Percentiles rank a stretch among this genome's conserved stretches.
Evolutionary conservation across 2,113 vertebrate species (phyloP).

Genomic region (Calonectris borealis): DNA sequence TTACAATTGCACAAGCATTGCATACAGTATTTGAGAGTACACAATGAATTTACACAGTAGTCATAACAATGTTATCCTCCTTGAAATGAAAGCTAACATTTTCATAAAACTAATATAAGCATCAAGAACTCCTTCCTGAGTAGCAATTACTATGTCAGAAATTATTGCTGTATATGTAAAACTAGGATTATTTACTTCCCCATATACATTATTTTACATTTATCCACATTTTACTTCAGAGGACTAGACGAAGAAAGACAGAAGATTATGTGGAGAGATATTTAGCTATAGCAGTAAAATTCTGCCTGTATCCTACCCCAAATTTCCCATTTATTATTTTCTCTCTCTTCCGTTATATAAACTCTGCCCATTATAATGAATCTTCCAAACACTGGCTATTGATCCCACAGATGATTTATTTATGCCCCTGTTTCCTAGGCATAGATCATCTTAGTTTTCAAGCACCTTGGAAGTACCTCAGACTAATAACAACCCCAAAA

Average conservation of each 20-base stretch:
- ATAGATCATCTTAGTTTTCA: not conserved
- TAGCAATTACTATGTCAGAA: constrained; percentile 32
- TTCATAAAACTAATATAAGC: constrained; percentile 21
- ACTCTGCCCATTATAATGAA: not conserved
- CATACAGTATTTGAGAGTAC: not conserved
- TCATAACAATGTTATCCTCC: not conserved
- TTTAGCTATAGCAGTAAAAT: not conserved
- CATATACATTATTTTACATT: not conserved
- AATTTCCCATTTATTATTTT: not conserved
- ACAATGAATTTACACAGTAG: not conserved
- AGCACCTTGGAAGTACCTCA: not conserved
- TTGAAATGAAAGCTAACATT: constrained; percentile 21
- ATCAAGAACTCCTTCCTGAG: constrained; percentile 12
- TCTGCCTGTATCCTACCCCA: not conserved
- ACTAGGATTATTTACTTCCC: constrained; percentile 31
- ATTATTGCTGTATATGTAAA: not conserved
- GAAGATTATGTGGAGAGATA: not conserved
- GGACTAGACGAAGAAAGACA: not conserved
- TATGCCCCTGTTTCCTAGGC: not conserved
- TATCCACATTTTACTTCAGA: not conserved
- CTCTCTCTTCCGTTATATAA: not conserved
- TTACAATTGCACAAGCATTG: not conserved
- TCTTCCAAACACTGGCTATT: not conserved
- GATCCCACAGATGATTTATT: not conserved
- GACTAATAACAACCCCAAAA: not conserved